These are phyloP conservation scores for Marmota monax DNA, from an alignment of 2,113 vertebrate genomes.

Conservation along the genomic window DNA sequence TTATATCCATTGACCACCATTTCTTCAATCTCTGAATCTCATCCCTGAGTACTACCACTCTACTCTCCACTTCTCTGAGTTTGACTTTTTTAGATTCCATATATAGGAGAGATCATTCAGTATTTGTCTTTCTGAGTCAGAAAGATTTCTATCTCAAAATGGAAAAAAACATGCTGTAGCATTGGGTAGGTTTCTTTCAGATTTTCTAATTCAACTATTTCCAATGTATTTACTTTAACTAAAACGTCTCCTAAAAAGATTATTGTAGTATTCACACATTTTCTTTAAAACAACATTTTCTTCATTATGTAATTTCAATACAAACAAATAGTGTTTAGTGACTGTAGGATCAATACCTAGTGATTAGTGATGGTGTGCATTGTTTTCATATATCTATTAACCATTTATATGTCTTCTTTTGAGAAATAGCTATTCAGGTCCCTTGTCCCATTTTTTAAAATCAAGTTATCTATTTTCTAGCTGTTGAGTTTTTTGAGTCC, in stretches of 20 bases:
- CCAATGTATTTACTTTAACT: conserved; percentile 39
- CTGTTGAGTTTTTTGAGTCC: neutral
- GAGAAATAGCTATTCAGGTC: neutral
- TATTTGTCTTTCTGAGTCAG: neutral
- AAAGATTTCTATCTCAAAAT: neutral
- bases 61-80: neutral
- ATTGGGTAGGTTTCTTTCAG: neutral
- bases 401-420: neutral
- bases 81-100: neutral
- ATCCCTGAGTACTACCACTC: neutral
- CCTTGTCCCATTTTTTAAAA: neutral
- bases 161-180: neutral
- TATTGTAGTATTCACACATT: neutral
- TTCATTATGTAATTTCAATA: conserved; percentile 3
- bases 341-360: too few species aligned
- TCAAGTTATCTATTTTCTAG: neutral
- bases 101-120: too few species aligned
- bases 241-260: neutral
- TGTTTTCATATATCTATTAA: too few species aligned
- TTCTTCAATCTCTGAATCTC: neutral
- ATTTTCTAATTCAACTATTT: neutral
- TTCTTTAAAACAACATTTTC: conserved; percentile 8
- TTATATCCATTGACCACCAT: neutral
- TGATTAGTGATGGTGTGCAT: too few species aligned
- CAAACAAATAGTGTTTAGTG: neutral